Conservation (phyloP, 2,797 vertebrate species). For the Pangasius krempfi region DNA sequence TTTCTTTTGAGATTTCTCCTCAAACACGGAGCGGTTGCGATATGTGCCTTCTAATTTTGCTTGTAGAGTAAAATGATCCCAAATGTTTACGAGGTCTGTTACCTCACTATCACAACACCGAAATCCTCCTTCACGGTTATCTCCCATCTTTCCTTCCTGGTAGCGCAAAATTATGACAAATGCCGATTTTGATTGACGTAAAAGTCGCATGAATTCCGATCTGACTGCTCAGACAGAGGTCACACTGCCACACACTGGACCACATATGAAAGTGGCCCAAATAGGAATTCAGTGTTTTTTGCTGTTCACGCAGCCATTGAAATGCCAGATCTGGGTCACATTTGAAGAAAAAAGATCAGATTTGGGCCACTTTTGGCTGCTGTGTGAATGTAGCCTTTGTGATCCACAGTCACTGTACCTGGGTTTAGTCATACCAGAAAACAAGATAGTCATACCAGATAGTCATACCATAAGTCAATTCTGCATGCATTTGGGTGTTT, state of each 20-base stretch:
- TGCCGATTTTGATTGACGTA: background rate
- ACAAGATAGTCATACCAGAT: background rate
- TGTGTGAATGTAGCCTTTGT: background rate
- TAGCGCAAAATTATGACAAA: background rate
- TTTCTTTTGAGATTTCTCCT: background rate
- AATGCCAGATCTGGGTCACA: background rate
- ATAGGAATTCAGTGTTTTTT: background rate
- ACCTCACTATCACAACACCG: background rate
- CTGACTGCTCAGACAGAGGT: background rate
- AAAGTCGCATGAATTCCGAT: background rate
- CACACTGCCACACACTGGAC: background rate
- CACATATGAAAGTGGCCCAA: background rate
- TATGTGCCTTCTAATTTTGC: background rate
- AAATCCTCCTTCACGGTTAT: background rate
- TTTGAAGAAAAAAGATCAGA: background rate
- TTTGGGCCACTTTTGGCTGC: background rate
- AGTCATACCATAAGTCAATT: background rate
- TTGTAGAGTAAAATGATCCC: background rate
- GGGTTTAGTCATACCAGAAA: too few species aligned
- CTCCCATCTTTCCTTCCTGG: background rate
- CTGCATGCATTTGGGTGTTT: background rate
- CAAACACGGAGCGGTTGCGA: background rate
- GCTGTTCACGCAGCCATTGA: background rate
- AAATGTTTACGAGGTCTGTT: background rate
- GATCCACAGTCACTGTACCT: background rate